These are phyloP conservation scores for Bufotes viridis DNA, from an alignment of 2,797 vertebrate genomes.

Conservation along the genomic window DNA sequence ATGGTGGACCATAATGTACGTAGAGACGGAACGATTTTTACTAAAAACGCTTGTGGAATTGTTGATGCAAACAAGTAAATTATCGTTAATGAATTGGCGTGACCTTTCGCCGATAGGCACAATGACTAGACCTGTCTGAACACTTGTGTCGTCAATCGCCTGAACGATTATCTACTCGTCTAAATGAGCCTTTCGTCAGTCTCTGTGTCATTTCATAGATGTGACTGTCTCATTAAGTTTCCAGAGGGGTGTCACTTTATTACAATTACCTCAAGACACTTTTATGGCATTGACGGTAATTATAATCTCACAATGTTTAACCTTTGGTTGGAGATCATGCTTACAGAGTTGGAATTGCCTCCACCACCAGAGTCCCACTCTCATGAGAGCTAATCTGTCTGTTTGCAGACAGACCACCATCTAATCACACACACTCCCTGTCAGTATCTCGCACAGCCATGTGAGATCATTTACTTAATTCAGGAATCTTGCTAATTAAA, in stretches of 20 bases:
- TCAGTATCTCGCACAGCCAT: slow-evolving; percentile 24
- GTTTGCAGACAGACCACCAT: slow-evolving; percentile 32
- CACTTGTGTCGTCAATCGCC: no score
- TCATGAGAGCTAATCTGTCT: slow-evolving; percentile 13
- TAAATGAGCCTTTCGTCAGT: no score
- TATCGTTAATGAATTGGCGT: no score
- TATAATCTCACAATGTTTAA: background rate
- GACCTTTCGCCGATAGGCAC: no score
- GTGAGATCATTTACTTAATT: slow-evolving; percentile 15
- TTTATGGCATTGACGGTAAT: background rate
- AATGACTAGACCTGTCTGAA: no score
- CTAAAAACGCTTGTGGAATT: no score
- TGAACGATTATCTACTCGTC: no score
- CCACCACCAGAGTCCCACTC: background rate
- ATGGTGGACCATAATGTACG: no score
- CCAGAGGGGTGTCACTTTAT: background rate
- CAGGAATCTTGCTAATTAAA: slow-evolving; percentile 46
- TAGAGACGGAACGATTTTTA: no score
- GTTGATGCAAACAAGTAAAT: no score
- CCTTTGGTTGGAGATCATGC: background rate
- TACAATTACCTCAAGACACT: background rate
- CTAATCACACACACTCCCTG: background rate
- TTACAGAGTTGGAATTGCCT: background rate
- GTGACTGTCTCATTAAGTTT: no score
- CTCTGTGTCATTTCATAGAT: no score